phyloP scores from a whole-genome alignment of 92 coral and sea anemone genomes.

The Pocillopora grandis region DNA sequence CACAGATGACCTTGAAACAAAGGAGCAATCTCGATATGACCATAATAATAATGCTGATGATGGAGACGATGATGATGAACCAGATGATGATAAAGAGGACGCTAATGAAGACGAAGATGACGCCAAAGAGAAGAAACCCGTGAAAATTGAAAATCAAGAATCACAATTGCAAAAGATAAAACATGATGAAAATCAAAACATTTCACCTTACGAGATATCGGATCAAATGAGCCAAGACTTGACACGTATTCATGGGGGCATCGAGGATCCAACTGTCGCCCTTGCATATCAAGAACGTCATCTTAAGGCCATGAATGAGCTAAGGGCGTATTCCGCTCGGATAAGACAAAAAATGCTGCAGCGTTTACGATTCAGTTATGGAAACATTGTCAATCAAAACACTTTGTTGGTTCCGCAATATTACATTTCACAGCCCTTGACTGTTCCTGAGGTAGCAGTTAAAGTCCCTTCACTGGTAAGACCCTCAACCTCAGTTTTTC shows the following conservation, averaged over 20 bases:
- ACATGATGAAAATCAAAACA: background rate
- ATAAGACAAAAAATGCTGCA: conserved; percentile 14
- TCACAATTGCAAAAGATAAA: background rate
- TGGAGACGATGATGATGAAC: background rate
- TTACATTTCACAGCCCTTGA: background rate
- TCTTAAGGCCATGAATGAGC: background rate
- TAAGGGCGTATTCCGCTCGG: background rate
- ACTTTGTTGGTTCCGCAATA: background rate
- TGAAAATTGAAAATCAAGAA: background rate
- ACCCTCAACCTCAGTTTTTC: background rate
- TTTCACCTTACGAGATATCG: background rate
- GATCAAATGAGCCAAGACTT: background rate
- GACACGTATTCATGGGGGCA: background rate
- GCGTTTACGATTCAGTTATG: background rate
- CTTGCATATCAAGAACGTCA: background rate
- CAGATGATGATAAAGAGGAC: background rate
- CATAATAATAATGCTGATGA: background rate
- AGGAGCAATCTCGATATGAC: background rate
- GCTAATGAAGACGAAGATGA: background rate
- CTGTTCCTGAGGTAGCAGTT: background rate
- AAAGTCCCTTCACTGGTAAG: background rate
- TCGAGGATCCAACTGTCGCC: background rate
- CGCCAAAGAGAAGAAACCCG: background rate
- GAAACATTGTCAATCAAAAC: background rate
- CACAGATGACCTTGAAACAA: background rate